Conservation (phyloP, 2,888 invertebrate genomes). For the Biston betularia region DNA sequence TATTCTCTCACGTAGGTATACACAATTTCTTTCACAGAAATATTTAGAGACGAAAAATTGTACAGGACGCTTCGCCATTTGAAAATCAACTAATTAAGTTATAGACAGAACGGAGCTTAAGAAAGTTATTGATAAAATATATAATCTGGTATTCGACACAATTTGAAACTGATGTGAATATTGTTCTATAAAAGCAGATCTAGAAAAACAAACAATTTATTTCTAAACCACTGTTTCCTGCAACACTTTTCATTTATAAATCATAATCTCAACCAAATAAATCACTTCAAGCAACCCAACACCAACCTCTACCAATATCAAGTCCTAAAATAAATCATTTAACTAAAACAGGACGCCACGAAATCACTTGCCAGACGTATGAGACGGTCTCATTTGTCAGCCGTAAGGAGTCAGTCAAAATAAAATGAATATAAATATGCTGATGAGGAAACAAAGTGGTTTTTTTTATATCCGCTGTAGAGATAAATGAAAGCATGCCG, state of each 20-base stretch:
- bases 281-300: conserved; percentile 23
- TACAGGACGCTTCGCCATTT: no score
- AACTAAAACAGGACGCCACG: conserved; percentile 38
- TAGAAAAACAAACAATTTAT: conserved; percentile 5
- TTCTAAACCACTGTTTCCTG: conserved; percentile 16
- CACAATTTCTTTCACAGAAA: no score
- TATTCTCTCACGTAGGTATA: no score
- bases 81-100: no score
- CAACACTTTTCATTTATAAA: neutral
- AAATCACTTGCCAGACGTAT: conserved; percentile 39
- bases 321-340: conserved; percentile 28
- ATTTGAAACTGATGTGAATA: no score
- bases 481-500: conserved; percentile 31
- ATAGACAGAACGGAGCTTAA: no score
- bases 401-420: conserved; percentile 53
- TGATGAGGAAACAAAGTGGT: conserved; percentile 41
- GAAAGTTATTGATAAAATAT: no score
- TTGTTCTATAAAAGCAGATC: conserved; percentile 4
- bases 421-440: conserved; percentile 49
- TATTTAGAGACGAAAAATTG: no score
- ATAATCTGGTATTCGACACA: no score
- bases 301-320: conserved; percentile 45
- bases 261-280: conserved; percentile 5
- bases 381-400: conserved; percentile 57
- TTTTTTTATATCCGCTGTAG: conserved; percentile 35